Evolutionary conservation across 2,888 invertebrate species (phyloP), one percentile per base, ranked within the genome.

Genomic region (Athripsodes cinereus): DNA sequence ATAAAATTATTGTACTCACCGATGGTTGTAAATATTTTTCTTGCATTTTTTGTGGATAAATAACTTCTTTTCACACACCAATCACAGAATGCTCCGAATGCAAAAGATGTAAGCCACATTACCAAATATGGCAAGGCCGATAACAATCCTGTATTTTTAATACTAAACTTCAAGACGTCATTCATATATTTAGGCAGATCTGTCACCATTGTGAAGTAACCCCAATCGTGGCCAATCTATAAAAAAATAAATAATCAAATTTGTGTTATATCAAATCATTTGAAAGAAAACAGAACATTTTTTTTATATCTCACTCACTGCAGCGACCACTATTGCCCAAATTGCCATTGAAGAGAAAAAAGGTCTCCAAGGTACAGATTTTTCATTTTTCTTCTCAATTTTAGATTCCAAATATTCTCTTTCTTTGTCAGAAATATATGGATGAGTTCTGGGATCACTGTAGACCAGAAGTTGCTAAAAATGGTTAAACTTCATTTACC

Each of bases 281-380:
- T n/a, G n/a, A n/a, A n/a, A n/a, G n/a, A n/a, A n/a, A n/a, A n/a
- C n/a, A n/a, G n/a, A n/a, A n/a, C n/a, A n/a, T n/a, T n/a, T n/a
- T n/a, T n/a, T n/a, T n/a, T n/a, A n/a, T n/a, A 26, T 26, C 10
- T 26, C 3, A 74, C 80, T 79, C 68, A 78, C 78, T 65, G 88
- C 87, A 51, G 88, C 89, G 20, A 80, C 73, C 6, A 88, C 77
- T n/a, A 90, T 70, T 0, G 87, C 87, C 81, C 87, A 84, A 61
- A 90, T 70, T 0, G 87, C 84, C 2, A 74, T 69, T 2, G 85
- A 88, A 19, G 79, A 81, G 6, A 87, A 68, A 52, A 90, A 78
- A 1, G 80, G 78, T 62, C 75, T 80, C 81, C 88, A 90, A 0
- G 89, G 89, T 0, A 85, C 84, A 0, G 82, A 80, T 50, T 81